phyloP scores from a whole-genome alignment of 2,797 vertebrate species.

The Aeoliscus strigatus region DNA sequence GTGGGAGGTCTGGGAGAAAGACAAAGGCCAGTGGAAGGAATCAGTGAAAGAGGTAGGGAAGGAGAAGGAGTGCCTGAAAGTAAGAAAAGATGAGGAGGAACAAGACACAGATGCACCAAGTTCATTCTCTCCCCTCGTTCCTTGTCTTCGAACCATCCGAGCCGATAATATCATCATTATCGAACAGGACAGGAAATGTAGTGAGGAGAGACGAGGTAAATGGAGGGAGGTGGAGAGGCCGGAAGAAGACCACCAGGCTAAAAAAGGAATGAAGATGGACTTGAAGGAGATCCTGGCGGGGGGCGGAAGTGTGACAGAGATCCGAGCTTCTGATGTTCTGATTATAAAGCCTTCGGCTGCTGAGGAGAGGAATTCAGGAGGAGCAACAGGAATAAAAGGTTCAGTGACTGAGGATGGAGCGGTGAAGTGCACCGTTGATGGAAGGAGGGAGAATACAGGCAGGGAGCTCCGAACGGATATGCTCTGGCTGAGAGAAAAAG shows the following conservation, averaged over 20 bases:
- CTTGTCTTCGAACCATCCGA: constrained; percentile 69
- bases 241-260: constrained; percentile 55
- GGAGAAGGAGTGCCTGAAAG: constrained; percentile 44
- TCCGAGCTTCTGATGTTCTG: constrained; percentile 73
- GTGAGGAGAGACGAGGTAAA: constrained; percentile 41
- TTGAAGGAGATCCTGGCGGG: constrained; percentile 69
- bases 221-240: constrained; percentile 43
- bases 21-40: constrained; percentile 48
- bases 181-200: constrained; percentile 63
- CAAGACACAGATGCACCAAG: constrained; percentile 29
- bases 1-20: constrained; percentile 43
- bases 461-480: constrained; percentile 48
- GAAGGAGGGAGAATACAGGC: constrained; percentile 27
- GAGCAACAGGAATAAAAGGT: constrained; percentile 17
- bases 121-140: constrained; percentile 22
- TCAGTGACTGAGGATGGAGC: constrained; percentile 44
- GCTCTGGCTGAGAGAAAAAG: constrained; percentile 55
- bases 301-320: constrained; percentile 74
- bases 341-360: constrained; percentile 66
- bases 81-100: constrained; percentile 45
- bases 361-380: constrained; percentile 41
- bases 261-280: constrained; percentile 72
- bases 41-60: constrained; percentile 37
- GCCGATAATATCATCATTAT: constrained; percentile 81
- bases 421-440: constrained; percentile 28